Evolutionary conservation across 1,140 invertebrate genomes (phyloP).

Genomic region (Heliconius eleuchia): DNA sequence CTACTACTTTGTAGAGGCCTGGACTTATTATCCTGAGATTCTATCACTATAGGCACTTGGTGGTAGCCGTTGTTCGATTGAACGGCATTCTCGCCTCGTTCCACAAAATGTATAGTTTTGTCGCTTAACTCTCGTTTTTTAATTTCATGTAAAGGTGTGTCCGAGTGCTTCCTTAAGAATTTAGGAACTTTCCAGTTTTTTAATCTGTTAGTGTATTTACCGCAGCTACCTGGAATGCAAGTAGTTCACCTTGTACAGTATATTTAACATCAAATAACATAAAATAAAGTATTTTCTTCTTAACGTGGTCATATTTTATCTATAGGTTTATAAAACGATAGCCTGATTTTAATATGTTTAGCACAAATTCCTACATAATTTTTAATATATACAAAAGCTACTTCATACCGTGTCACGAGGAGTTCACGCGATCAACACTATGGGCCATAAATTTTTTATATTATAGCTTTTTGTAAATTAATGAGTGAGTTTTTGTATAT

Average conservation of each 20-base stretch:
- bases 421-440: conserved; percentile 28
- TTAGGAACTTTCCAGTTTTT: conserved; percentile 85
- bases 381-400: conserved; percentile 25
- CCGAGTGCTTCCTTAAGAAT: conserved; percentile 83
- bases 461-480: conserved; percentile 18
- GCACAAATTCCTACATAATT: conserved; percentile 13
- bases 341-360: neutral
- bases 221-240: conserved; percentile 79
- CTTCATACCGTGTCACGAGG: conserved; percentile 20
- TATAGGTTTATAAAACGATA: conserved; percentile 14
- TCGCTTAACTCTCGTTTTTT: conserved; percentile 66
- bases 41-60: conserved; percentile 85
- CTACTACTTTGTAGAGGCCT: conserved; percentile 59
- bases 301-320: conserved; percentile 19
- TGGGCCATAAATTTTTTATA: conserved; percentile 9
- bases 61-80: conserved; percentile 81
- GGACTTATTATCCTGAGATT: conserved; percentile 78
- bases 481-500: neutral
- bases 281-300: neutral
- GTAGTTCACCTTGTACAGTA: conserved; percentile 2
- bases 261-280: neutral
- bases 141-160: conserved; percentile 71
- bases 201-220: conserved; percentile 82
- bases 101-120: conserved; percentile 68
- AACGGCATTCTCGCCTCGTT: conserved; percentile 50